phyloP scores from a whole-genome alignment of 2,888 invertebrate species.

The Patella depressa region DNA sequence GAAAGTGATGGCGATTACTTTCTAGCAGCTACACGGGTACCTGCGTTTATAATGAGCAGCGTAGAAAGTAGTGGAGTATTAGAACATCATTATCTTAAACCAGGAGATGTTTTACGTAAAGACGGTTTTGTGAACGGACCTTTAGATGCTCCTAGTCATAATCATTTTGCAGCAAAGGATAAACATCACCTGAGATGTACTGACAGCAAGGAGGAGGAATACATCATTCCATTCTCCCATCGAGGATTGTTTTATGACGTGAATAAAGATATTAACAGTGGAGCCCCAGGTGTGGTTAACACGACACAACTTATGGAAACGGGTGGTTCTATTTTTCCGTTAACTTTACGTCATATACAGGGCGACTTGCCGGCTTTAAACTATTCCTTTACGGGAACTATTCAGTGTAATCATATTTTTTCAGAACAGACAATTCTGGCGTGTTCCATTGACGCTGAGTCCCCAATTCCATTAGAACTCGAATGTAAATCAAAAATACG shows the following conservation, averaged over 20 bases:
- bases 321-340: conserved; percentile 38
- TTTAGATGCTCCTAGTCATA: conserved; percentile 3
- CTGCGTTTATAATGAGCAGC: conserved; percentile 31
- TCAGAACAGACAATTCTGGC: conserved; percentile 49
- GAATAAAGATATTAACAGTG: conserved; percentile 26
- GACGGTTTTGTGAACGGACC: conserved; percentile 29
- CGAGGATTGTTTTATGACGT: conserved; percentile 42
- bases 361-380: conserved; percentile 46
- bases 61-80: conserved; percentile 26
- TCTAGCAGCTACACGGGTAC: conserved; percentile 37
- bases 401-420: conserved; percentile 40
- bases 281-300: conserved; percentile 25
- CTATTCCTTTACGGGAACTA: conserved; percentile 42
- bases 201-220: conserved; percentile 47
- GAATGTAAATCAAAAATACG: conserved; percentile 40
- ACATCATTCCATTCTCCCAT: conserved; percentile 39
- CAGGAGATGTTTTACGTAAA: conserved; percentile 38
- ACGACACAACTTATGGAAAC: conserved; percentile 21
- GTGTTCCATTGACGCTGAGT: conserved; percentile 39
- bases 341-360: conserved; percentile 41
- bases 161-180: background rate
- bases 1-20: conserved; percentile 27
- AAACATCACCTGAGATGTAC: conserved; percentile 34
- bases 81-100: conserved; percentile 28
- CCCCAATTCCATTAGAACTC: conserved; percentile 44